Evolutionary conservation across 2,888 invertebrate genomes (phyloP).

Genomic region (Agelastica alni): DNA sequence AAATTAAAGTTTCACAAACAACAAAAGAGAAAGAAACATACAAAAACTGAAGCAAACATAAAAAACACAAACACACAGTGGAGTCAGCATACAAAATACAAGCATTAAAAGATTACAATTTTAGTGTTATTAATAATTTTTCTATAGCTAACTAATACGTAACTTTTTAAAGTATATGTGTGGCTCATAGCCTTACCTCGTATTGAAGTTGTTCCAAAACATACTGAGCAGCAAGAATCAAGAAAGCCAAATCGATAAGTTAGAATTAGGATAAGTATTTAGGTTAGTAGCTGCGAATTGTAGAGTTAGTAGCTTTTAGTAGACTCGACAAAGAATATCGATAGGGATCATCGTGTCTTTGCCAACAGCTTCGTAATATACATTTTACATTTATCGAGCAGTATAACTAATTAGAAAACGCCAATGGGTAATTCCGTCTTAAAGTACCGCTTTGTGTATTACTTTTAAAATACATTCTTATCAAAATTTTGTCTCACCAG

Average conservation of each 20-base stretch:
- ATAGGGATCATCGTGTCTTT: no score
- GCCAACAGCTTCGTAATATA: no score
- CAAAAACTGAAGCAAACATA: slow-evolving; percentile 50
- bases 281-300: background rate
- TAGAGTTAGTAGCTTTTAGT: background rate
- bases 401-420: background rate
- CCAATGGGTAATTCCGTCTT: background rate
- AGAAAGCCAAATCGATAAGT: slow-evolving; percentile 46
- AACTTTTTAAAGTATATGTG: slow-evolving; percentile 24
- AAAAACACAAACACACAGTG: slow-evolving; percentile 56
- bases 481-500: no score
- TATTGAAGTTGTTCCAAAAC: slow-evolving; percentile 99
- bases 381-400: no score
- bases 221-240: slow-evolving; percentile 85
- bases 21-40: no score
- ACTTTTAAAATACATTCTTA: no score
- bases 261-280: slow-evolving; percentile 12
- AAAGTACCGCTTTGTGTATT: background rate
- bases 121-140: slow-evolving; percentile 12
- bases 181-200: slow-evolving; percentile 80
- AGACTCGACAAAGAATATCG: background rate
- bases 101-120: slow-evolving; percentile 33
- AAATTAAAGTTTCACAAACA: background rate
- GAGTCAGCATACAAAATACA: slow-evolving; percentile 41
- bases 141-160: slow-evolving; percentile 32